Evolutionary conservation across 30 jellyfish, hydroid and myxozoan species (phyloP).

Genomic region (Aurelia aurita complex sp. Pacific): DNA sequence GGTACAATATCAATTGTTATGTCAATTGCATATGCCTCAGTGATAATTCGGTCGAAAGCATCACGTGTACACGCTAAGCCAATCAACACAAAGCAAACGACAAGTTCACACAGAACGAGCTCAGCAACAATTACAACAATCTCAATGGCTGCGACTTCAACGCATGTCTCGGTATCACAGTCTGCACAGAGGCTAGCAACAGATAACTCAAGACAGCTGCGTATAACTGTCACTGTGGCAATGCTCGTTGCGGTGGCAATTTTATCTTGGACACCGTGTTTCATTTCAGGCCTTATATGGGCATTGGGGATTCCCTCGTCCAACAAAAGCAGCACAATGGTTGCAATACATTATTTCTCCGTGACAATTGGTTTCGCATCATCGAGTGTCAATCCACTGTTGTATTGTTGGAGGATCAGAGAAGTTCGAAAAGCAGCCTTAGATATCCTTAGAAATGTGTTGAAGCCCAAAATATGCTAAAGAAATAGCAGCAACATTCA

Average conservation of each 20-base stretch:
- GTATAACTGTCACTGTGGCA: constrained; percentile 26
- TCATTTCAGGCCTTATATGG: constrained; percentile 22
- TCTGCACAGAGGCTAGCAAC: not conserved
- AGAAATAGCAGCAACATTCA: too few species aligned
- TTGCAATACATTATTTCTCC: not conserved
- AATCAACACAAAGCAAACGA: not conserved
- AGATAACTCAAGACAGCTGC: constrained; percentile 16
- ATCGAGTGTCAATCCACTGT: constrained; percentile 27
- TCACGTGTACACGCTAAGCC: too few species aligned
- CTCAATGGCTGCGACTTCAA: not conserved
- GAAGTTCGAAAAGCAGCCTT: constrained; percentile 10
- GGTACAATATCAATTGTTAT: not conserved
- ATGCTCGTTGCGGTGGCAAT: constrained; percentile 9
- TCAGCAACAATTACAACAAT: not conserved
- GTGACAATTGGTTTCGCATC: constrained; percentile 18
- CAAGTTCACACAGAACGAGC: not conserved
- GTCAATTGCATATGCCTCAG: not conserved
- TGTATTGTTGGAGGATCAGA: constrained; percentile 20
- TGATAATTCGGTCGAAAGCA: not conserved
- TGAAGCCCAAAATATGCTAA: too few species aligned
- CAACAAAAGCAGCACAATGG: not conserved
- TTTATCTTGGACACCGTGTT: constrained; percentile 22
- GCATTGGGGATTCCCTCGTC: constrained; percentile 35
- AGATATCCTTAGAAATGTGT: constrained; percentile 1
- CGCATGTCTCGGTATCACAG: not conserved